Base-by-base conservation (phyloP, 2,797 vertebrate species). In the Apogon talboti region DNA sequence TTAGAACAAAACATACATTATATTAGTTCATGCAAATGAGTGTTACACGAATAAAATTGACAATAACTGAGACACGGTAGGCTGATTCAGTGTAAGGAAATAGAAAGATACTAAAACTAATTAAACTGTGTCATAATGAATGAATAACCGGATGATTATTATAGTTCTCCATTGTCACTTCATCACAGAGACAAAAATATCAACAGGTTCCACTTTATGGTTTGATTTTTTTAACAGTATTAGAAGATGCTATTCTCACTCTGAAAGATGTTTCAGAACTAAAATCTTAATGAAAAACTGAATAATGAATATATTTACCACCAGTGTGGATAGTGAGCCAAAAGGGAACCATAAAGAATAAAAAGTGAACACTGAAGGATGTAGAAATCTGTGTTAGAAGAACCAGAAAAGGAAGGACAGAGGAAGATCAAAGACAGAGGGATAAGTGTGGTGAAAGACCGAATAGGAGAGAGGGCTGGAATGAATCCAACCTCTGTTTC, bases 391-490 rank as follows among this genome's bases (percentile, higher is more conserved):
- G 24, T n/a, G 40, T 45, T 24, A 42, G 37, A 45, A 35, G 42
- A 47, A 45, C 19, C 44, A 65, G 46, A 28, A 62, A n/a, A 45
- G 18, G 58, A 57, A 40, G 4, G 46, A 76, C 11, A 51, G 24
- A 15, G 46, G 24, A 6, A 18, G 66, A 76, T 79, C 55, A 78
- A 80, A 66, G 58, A 75, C 35, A 0, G 41, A 9, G 13, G 62
- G 57, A 52, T 24, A 11, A 10, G 49, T 64, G 44, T 74, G 66
- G 65, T 64, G 66, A 73, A 67, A 45, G 46, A 61, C 49, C 66
- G 60, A 78, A 60, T 5, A 70, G 61, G 44, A 61, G 65, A 58
- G 53, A 60, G 15, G 24, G 45, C 6, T 71, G 71, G 74, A 81
- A 13, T 48, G 18, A 67, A 72, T 78, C 66, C 82, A 78, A 15